phyloP scores from a whole-genome alignment of 37 sponge, comb jelly and placozoan genomes.

The Ianthella basta region DNA sequence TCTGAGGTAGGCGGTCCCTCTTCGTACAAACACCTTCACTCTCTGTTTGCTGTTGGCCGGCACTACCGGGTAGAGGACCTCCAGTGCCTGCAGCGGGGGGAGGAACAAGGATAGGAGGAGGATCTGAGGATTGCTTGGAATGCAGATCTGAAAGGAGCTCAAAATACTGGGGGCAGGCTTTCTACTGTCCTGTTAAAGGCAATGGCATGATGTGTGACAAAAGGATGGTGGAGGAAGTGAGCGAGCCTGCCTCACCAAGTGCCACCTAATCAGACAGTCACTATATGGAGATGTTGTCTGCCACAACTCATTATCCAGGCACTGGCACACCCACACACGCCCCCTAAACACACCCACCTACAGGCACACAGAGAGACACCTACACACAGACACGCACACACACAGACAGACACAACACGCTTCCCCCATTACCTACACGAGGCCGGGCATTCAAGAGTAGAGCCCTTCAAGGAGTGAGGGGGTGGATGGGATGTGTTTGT shows the following conservation, averaged over 20 bases:
- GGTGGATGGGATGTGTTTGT: too few relatives aligned
- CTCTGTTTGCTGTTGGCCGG: slow-evolving; percentile 71
- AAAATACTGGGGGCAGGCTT: neutral
- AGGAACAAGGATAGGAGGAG: neutral
- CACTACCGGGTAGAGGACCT: slow-evolving; percentile 85
- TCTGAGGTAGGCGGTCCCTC: slow-evolving; percentile 89
- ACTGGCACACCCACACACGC: slow-evolving; percentile 2
- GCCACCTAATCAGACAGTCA: too few relatives aligned
- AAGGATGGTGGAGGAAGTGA: neutral
- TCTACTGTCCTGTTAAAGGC: neutral
- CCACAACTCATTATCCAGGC: too few relatives aligned
- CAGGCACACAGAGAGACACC: slow-evolving; percentile 7
- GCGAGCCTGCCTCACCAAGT: too few relatives aligned
- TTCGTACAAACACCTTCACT: slow-evolving; percentile 80
- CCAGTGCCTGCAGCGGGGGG: slow-evolving; percentile 58
- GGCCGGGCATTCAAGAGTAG: too few relatives aligned
- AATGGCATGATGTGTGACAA: neutral
- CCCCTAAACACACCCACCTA: neutral
- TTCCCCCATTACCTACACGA: too few relatives aligned
- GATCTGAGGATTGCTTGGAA: too few relatives aligned
- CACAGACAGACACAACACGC: neutral
- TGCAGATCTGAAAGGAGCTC: too few relatives aligned
- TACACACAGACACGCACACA: slow-evolving; percentile 1
- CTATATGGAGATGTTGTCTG: too few relatives aligned
- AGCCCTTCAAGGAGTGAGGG: too few relatives aligned